Base-by-base conservation (phyloP, 2,888 invertebrate species). In the Fragum fragum region DNA sequence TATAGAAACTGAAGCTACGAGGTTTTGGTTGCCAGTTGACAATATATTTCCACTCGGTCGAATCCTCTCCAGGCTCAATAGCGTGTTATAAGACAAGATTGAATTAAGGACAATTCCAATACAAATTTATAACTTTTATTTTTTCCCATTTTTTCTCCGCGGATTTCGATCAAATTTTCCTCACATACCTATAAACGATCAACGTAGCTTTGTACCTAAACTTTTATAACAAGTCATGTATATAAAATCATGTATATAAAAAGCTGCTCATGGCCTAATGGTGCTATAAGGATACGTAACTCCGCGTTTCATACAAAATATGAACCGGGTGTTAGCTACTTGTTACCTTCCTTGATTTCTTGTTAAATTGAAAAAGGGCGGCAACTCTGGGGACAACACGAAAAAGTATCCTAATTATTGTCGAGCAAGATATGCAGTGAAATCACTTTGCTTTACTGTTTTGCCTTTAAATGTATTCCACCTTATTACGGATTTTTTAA, bases 51-150 rank as follows among this genome's bases (percentile, higher is more conserved):
- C 32, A 6, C 9, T 36, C 9, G 3, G 32, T 36, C 32, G 32
- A 36, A 6, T 36, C 32, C 3, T 6, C 3, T 36, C 32, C 9
- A 47, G 47, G 16, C 47, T 47, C 32, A 16, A 14, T 18, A 47
- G 47, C 18, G 47, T 47, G 47, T 47, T 47, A 47, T 3, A 47
- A 16, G 47, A 47, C 18, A 47, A 26, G 21, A 66, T 16, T 36
- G 32, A 55, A 55, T 23, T 36, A 57, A 71, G 55, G 32, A 76
- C 59, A 78, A 71, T 47, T 68, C 36, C 32, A 21, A 61, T 83
- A 79, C 66, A 83, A 76, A 79, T 76, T 69, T 79, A 79, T 52
- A 83, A 79, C 76, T 70, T 83, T 81, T 81, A 81, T 76, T 55
- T 55, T 21, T 36, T 73, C 14, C 47, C 47, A 47, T 47, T 53